Evolutionary conservation across 2,113 vertebrate species (phyloP).

Genomic region (Apaloderma vittatum): DNA sequence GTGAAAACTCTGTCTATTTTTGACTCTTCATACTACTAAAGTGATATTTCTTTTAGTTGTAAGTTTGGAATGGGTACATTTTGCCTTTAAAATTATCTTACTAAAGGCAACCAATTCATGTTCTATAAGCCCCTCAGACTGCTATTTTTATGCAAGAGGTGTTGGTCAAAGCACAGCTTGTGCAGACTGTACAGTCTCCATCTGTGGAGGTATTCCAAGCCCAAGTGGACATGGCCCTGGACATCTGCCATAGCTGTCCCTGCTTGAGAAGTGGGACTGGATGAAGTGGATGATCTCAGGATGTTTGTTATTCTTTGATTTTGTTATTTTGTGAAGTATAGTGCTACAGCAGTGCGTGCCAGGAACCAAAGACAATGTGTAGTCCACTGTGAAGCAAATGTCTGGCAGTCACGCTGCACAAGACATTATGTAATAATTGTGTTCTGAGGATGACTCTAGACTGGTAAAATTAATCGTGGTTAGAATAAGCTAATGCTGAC

Average conservation of each 20-base stretch:
- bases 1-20: not conserved
- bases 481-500: not conserved
- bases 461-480: not conserved
- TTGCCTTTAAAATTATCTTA: not conserved
- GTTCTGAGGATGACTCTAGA: not conserved
- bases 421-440: not conserved
- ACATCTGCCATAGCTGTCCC: not conserved
- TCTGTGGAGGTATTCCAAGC: not conserved
- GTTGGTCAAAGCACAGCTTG: not conserved
- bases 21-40: not conserved
- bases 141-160: not conserved
- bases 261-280: not conserved
- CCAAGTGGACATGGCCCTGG: not conserved
- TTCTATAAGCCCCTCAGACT: not conserved
- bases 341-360: not conserved
- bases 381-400: not conserved
- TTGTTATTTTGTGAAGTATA: not conserved
- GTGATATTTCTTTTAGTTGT: not conserved
- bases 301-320: not conserved
- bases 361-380: not conserved
- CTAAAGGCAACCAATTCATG: not conserved
- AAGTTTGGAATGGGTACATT: not conserved
- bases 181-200: not conserved
- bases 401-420: not conserved
- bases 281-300: not conserved